phyloP scores from a whole-genome alignment of 1,140 invertebrate genomes.

The Drosophila repleta region DNA sequence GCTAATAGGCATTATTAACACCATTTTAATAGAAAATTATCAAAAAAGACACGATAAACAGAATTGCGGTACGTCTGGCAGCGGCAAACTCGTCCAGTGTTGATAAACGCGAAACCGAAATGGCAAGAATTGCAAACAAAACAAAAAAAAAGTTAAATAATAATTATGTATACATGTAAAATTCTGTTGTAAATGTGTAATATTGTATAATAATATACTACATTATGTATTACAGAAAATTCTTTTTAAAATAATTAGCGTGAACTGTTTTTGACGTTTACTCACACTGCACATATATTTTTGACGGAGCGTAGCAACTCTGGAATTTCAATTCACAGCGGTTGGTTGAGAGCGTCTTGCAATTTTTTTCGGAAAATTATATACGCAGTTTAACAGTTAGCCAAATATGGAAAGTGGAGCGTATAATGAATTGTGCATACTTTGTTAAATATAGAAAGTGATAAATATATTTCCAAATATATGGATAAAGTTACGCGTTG shows the following conservation, averaged over 20 bases:
- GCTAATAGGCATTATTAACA: constrained; percentile 69
- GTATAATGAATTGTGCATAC: constrained; percentile 5
- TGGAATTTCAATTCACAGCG: constrained; percentile 63
- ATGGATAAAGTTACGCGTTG: constrained; percentile 12
- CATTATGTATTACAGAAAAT: no score
- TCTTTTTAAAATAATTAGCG: not conserved
- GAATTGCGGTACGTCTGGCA: constrained; percentile 43
- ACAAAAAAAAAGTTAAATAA: not conserved
- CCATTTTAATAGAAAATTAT: constrained; percentile 74
- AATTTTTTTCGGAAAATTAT: constrained; percentile 52
- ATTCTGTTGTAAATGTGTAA: not conserved
- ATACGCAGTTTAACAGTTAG: constrained; percentile 16
- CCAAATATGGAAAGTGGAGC: constrained; percentile 7
- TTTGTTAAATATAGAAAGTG: constrained; percentile 5
- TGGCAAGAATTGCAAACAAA: not conserved
- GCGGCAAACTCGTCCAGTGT: constrained; percentile 47
- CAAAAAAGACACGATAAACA: constrained; percentile 40
- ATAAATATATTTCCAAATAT: not conserved
- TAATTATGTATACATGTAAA: not conserved
- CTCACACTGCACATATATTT: constrained; percentile 24
- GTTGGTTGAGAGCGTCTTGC: constrained; percentile 59
- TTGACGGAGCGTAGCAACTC: constrained; percentile 34
- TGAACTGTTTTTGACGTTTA: constrained; percentile 11
- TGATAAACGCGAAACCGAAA: constrained; percentile 19
- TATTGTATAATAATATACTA: not conserved